A percentile compares a stretch with the other conserved stretches of the same genome.
Conservation (phyloP, 1,140 invertebrate genomes). For the Oryzaephilus surinamensis region DNA sequence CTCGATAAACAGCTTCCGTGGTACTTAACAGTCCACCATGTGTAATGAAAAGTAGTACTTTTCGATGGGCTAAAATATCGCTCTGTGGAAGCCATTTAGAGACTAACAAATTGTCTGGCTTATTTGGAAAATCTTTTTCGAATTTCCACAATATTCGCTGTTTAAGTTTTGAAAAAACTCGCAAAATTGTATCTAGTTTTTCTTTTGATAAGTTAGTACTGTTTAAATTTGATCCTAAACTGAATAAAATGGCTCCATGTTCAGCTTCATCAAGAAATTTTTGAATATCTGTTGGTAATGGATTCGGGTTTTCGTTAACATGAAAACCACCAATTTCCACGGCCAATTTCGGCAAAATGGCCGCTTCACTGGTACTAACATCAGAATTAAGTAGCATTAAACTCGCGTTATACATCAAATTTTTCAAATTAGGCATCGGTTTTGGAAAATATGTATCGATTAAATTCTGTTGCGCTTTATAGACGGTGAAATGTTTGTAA, state of each 20-base stretch:
- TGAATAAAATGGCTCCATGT: constrained; percentile 42
- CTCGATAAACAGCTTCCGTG: constrained; percentile 39
- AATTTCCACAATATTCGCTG: constrained; percentile 48
- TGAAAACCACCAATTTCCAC: constrained; percentile 44
- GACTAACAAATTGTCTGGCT: constrained; percentile 39
- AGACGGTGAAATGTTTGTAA: constrained; percentile 8
- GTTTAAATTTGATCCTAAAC: constrained; percentile 40
- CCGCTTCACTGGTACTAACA: constrained; percentile 23
- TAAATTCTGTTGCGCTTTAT: constrained; percentile 29
- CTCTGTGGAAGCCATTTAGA: constrained; percentile 49
- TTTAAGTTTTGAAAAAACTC: constrained; percentile 39
- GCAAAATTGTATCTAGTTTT: constrained; percentile 33
- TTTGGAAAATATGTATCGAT: constrained; percentile 35
- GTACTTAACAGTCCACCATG: constrained; percentile 44
- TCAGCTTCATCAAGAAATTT: constrained; percentile 37
- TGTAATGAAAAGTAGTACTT: constrained; percentile 36
- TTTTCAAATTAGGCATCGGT: constrained; percentile 38
- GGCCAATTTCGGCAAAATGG: constrained; percentile 34
- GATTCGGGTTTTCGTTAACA: constrained; percentile 35
- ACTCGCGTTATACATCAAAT: constrained; percentile 38
- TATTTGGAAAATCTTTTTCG: constrained; percentile 38
- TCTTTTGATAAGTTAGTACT: constrained; percentile 34
- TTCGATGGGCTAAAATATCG: constrained; percentile 37
- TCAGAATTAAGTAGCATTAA: constrained; percentile 45
- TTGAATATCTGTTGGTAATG: constrained; percentile 39